phyloP scores from a whole-genome alignment of 2,113 vertebrate species.

The Zeus faber region DNA sequence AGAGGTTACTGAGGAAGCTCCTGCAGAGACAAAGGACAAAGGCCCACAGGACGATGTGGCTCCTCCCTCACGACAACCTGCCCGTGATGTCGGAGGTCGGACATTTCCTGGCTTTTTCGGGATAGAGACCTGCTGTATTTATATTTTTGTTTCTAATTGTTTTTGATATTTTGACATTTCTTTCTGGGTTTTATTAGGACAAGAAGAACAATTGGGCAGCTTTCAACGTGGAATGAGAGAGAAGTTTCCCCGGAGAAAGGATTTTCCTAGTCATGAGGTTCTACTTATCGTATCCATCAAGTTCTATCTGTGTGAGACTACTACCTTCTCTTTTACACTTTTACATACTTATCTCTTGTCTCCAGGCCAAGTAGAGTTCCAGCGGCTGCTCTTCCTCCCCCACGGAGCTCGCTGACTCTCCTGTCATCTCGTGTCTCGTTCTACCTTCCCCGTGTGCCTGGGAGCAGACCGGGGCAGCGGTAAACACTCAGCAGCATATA shows the following conservation, averaged over 20 bases:
- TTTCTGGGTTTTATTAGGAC: constrained; percentile 42
- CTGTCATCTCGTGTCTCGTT: constrained; percentile 65
- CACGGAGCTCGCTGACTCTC: constrained; percentile 51
- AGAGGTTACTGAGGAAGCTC: constrained; percentile 76
- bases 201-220: constrained; percentile 58
- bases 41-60: constrained; percentile 66
- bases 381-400: constrained; percentile 45
- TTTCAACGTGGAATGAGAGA: constrained; percentile 52
- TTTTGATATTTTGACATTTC: neutral
- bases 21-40: constrained; percentile 64
- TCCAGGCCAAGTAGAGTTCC: constrained; percentile 67
- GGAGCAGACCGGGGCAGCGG: constrained; percentile 61
- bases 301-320: neutral
- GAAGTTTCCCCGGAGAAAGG: no score
- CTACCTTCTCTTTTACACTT: neutral
- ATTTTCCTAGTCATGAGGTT: constrained; percentile 47
- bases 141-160: neutral
- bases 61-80: constrained; percentile 71
- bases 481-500: neutral
- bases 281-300: neutral
- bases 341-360: constrained; percentile 2
- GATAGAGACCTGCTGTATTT: neutral
- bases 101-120: neutral
- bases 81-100: constrained; percentile 77
- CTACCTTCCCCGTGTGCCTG: constrained; percentile 49